Conservation (phyloP, 2,113 vertebrate genomes). For the Natator depressus region DNA sequence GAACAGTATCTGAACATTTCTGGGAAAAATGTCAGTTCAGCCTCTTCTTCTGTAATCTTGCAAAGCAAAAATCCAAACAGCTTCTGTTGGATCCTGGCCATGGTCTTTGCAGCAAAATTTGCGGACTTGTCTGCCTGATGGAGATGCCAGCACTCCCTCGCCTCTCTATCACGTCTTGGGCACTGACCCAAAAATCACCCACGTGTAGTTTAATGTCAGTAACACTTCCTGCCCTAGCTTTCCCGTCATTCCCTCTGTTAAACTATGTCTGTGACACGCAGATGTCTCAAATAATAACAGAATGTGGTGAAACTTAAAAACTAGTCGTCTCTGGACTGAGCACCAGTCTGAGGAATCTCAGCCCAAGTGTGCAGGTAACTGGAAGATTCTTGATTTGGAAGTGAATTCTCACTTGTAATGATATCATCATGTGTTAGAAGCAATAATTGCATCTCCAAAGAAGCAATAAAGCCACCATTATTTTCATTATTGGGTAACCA, state of each 20-base stretch:
- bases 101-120: background rate
- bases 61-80: background rate
- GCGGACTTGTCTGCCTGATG: background rate
- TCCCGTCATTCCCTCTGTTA: background rate
- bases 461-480: conserved; percentile 12
- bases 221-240: background rate
- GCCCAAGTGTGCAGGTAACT: background rate
- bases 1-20: background rate
- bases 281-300: conserved; percentile 18
- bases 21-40: background rate
- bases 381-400: conserved; percentile 18
- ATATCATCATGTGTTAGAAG: conserved; percentile 17
- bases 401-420: conserved; percentile 16
- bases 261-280: background rate
- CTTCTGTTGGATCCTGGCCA: background rate
- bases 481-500: background rate
- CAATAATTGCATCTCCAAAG: conserved; percentile 12
- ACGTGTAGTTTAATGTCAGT: background rate
- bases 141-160: background rate
- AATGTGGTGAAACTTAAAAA: conserved; percentile 42
- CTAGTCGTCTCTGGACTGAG: background rate
- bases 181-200: background rate
- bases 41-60: background rate
- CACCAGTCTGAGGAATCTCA: conserved; percentile 40
- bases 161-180: background rate